Percentiles rank a stretch among this genome's conserved stretches.
Conservation (phyloP, 2,888 invertebrate genomes). For the Erynnis tages region DNA sequence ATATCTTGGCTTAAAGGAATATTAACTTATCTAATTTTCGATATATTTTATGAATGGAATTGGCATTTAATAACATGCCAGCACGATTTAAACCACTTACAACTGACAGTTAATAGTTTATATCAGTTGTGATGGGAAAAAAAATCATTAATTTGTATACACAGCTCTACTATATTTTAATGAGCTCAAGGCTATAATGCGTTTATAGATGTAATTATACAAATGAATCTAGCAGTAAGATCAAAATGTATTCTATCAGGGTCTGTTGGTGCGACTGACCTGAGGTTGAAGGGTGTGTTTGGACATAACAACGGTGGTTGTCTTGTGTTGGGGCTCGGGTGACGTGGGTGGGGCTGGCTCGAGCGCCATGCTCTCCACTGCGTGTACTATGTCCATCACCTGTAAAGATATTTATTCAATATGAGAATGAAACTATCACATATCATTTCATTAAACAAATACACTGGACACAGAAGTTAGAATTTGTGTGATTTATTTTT, state of each 20-base stretch:
- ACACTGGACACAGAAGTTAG: no score
- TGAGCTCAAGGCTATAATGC: not conserved
- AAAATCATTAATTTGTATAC: no score
- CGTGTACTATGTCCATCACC: conserved; percentile 94
- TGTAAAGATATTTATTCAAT: conserved; percentile 43
- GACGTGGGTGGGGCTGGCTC: conserved; percentile 87
- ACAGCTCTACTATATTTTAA: not conserved
- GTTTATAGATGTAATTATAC: no score
- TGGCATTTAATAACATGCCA: not conserved
- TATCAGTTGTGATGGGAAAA: no score
- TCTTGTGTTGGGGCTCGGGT: conserved; percentile 88
- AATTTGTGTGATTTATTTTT: no score
- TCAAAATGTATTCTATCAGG: not conserved
- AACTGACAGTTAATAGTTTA: no score
- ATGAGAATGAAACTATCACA: not conserved
- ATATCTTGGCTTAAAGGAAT: no score
- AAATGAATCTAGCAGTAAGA: not conserved
- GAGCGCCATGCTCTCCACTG: conserved; percentile 90
- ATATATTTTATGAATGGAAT: not conserved
- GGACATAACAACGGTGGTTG: conserved; percentile 96
- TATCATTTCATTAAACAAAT: no score
- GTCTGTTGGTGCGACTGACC: conserved; percentile 47
- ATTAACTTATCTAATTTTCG: no score
- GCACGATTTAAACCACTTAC: conserved; percentile 5
- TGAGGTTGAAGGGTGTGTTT: conserved; percentile 93